A percentile compares a stretch with the other conserved stretches of the same genome.
phyloP scores from a whole-genome alignment of 2,797 vertebrate genomes.

The Echeneis naucrates region DNA sequence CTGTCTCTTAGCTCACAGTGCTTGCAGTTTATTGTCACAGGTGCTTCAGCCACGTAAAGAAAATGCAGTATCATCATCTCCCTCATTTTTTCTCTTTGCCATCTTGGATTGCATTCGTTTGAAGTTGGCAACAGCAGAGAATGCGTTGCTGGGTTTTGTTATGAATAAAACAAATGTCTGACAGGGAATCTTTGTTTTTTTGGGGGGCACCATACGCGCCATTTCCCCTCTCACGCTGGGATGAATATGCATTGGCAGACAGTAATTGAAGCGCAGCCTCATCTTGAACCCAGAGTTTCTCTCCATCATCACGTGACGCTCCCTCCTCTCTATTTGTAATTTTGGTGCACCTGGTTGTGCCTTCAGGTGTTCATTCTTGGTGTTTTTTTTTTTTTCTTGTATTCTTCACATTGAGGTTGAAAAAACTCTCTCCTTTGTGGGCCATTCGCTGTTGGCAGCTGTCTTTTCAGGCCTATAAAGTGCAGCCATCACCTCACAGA shows the following conservation, averaged over 20 bases:
- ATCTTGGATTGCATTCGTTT: conserved; percentile 13
- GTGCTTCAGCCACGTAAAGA: neutral
- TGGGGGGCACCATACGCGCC: conserved; percentile 24
- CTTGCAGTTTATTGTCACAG: conserved; percentile 28
- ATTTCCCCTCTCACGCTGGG: conserved; percentile 46
- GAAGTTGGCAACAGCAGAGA: conserved; percentile 21
- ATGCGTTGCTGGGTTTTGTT: neutral
- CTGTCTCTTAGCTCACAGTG: conserved; percentile 30
- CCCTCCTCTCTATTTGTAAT: conserved; percentile 38
- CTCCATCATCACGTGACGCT: conserved; percentile 16
- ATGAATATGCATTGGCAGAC: conserved; percentile 68
- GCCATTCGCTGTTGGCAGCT: conserved; percentile 44
- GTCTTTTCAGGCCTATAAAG: conserved; percentile 62
- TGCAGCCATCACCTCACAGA: conserved; percentile 70
- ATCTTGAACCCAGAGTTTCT: conserved; percentile 46
- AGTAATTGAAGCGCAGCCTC: conserved; percentile 74
- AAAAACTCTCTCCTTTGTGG: conserved; percentile 52
- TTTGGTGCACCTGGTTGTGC: conserved; percentile 42
- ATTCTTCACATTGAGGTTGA: conserved; percentile 43
- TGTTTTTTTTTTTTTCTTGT: neutral
- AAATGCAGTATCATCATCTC: conserved; percentile 8
- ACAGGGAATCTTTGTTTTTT: conserved; percentile 69
- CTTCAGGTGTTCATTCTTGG: conserved; percentile 43
- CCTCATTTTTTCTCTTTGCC: neutral
- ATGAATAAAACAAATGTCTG: conserved; percentile 63